A percentile compares a stretch with the other conserved stretches of the same genome.
These are phyloP conservation scores for Cynocephalus volans DNA, from an alignment of 2,113 vertebrate genomes.

Conservation along the genomic window DNA sequence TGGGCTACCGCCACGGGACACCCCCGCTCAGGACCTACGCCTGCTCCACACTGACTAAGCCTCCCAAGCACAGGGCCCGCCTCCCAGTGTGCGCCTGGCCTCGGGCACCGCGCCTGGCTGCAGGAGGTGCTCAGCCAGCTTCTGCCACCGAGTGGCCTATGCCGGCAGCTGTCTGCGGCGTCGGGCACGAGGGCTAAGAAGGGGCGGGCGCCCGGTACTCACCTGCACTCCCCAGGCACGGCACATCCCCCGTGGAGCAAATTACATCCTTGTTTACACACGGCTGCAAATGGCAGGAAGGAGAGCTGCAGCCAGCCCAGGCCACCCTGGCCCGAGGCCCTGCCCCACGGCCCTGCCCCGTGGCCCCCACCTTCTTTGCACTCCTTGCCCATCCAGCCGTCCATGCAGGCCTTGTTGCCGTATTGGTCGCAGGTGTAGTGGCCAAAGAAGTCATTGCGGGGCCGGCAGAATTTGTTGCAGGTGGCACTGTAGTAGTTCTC, in stretches of 20 bases:
- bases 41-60: rapidly evolving
- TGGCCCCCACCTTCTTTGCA: constrained; percentile 93
- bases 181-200: rapidly evolving
- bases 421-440: constrained; percentile 95
- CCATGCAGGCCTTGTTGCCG: constrained; percentile 96
- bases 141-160: not conserved
- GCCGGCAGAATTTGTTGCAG: constrained; percentile 97
- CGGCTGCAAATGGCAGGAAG: constrained; percentile 89
- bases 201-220: constrained; percentile 84
- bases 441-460: constrained; percentile 96
- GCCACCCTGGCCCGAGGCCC: rapidly evolving
- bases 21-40: rapidly evolving
- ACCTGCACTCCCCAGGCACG: constrained; percentile 96
- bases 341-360: rapidly evolving
- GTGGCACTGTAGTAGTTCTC: constrained; percentile 95
- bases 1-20: rapidly evolving
- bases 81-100: rapidly evolving
- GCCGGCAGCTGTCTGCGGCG: too few relatives aligned
- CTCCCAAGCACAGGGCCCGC: rapidly evolving
- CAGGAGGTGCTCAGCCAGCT: not conserved
- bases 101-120: too few relatives aligned
- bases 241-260: constrained; percentile 92
- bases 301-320: constrained; percentile 9
- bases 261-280: constrained; percentile 97
- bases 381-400: constrained; percentile 95